Percentiles rank a stretch among this genome's conserved stretches.
These are phyloP conservation scores for Dynastes hyllus DNA, from an alignment of 2,888 invertebrate genomes.

Conservation along the genomic window DNA sequence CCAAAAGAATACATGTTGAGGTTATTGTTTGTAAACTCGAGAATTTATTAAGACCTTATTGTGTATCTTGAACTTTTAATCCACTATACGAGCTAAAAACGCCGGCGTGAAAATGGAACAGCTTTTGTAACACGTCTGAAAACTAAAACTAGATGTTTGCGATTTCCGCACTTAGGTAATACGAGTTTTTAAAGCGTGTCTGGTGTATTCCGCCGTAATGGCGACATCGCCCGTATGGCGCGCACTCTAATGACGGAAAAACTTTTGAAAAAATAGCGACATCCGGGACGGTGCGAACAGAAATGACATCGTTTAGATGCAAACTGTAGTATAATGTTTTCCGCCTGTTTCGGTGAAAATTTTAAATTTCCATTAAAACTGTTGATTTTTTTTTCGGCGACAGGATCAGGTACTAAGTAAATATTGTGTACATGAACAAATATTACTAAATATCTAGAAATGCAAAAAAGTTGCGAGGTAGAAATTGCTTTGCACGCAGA, in stretches of 20 bases:
- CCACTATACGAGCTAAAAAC: not conserved
- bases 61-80: conserved; percentile 11
- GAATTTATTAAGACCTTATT: not conserved
- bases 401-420: too few species aligned
- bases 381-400: not conserved
- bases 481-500: too few species aligned
- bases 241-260: conserved; percentile 21
- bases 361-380: conserved; percentile 32
- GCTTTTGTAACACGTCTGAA: conserved; percentile 5
- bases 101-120: not conserved
- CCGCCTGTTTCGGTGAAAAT: conserved; percentile 29
- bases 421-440: too few species aligned
- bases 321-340: conserved; percentile 23
- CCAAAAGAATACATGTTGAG: too few species aligned
- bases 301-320: conserved; percentile 39
- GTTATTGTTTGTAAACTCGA: too few species aligned
- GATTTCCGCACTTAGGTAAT: conserved; percentile 23
- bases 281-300: conserved; percentile 24
- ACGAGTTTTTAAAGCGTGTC: conserved; percentile 28
- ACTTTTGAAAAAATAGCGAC: conserved; percentile 27
- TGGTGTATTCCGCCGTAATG: conserved; percentile 1
- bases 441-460: too few species aligned
- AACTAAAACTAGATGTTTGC: conserved; percentile 24
- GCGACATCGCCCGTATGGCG: not conserved
- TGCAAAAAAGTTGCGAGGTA: too few species aligned